Evolutionary conservation across 2,113 vertebrate genomes (phyloP), one percentile per base, ranked within the genome.

Genomic region (Gymnobelideus leadbeateri): DNA sequence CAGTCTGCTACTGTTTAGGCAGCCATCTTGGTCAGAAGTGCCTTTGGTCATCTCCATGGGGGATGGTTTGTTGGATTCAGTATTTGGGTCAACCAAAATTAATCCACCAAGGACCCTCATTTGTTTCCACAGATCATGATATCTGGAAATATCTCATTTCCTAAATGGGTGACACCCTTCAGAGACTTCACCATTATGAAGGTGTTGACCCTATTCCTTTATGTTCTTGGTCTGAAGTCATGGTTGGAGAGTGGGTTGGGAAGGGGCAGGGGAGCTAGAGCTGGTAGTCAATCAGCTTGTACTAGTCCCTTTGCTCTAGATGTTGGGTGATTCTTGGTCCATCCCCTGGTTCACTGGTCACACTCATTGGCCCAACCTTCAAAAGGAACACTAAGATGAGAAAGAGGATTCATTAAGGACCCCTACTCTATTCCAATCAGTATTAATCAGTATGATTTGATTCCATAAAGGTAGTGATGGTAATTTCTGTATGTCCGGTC

Each of bases 311-410:
- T 0, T 99, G 99, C 31, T 97, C 47, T 49, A 49, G 47, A 99
- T 99, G 97, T 99, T 99, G 0, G 99, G 99, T n/a, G 99, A 99
- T 95, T 99, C 99, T 94, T 99, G 99, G 98, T 99, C 99, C 51
- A 99, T 21, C 6, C 57, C 10, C 28, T 55, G 28, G 26, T 98
- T 99, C 99, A 99, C 98, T 99, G 99, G 98, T 99, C 99, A 0
- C 99, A 99, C 97, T 99, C 99, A 0, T 97, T 98, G 95, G 99
- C 99, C 99, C 99, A 99, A 97, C 99, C 99, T 0, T 99, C 99
- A 0, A 99, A 99, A 96, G 99, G 99, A 94, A 99, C 99, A 57
- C 99, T 99, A 68, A 99, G 99, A 1, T 99, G 99, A 52, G 52
- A 52, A 21, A 52, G 52, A 3, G 19, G 52, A 52, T 10, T 51